Conservation (phyloP, 2,888 invertebrate species). For the Priocnemis perturbator region DNA sequence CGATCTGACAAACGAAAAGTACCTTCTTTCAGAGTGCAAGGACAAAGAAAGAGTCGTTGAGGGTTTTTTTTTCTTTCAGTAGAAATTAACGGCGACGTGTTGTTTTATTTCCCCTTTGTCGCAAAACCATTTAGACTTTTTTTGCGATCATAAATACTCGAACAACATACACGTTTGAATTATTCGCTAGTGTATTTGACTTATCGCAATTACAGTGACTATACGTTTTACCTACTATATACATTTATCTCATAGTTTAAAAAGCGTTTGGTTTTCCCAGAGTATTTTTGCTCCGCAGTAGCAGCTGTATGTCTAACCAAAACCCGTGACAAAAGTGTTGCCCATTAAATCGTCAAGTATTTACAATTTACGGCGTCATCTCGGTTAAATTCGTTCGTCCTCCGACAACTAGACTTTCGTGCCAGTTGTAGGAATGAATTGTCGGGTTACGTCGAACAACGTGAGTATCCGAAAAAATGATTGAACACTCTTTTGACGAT, state of each 20-base stretch:
- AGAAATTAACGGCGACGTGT: no score
- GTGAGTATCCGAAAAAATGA: not conserved
- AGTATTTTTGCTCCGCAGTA: constrained; percentile 56
- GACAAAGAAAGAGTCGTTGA: no score
- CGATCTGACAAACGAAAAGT: no score
- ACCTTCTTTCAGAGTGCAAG: no score
- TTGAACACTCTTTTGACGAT: not conserved
- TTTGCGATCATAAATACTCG: no score
- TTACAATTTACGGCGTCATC: constrained; percentile 2
- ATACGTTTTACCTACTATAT: constrained; percentile 33
- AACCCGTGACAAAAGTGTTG: constrained; percentile 30
- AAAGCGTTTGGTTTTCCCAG: constrained; percentile 70
- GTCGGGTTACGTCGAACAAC: not conserved
- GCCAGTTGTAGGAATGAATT: not conserved
- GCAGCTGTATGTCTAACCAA: constrained; percentile 49
- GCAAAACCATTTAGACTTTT: no score
- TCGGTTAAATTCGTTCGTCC: constrained; percentile 7
- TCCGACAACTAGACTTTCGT: not conserved
- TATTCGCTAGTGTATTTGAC: not conserved
- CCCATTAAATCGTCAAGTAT: constrained; percentile 27
- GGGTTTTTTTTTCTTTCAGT: no score
- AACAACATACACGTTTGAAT: no score
- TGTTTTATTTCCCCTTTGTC: no score
- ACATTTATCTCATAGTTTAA: constrained; percentile 52
- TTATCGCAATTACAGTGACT: constrained; percentile 9